phyloP scores from a whole-genome alignment of 1,140 invertebrate genomes.

The Euura saliciscinereae region DNA sequence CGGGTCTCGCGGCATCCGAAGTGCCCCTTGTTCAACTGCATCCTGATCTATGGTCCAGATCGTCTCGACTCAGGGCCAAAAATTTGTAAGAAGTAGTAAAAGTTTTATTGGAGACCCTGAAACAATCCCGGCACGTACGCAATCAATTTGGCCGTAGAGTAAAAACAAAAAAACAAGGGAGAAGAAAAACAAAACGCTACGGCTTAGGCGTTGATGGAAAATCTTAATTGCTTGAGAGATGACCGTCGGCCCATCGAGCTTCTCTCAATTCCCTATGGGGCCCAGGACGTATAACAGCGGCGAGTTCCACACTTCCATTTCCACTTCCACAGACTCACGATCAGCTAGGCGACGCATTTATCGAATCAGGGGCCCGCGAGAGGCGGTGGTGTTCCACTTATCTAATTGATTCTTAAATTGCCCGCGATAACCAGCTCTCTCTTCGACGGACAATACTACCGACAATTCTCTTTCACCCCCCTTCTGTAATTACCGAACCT shows the following conservation, averaged over 20 bases:
- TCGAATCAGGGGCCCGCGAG: not conserved
- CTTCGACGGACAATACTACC: not conserved
- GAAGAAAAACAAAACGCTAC: not conserved
- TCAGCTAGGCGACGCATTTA: not conserved
- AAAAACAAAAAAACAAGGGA: not conserved
- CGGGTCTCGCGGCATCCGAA: not conserved
- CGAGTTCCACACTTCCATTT: not conserved
- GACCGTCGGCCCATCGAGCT: not conserved
- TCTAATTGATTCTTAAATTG: constrained; percentile 2
- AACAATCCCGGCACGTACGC: too few species aligned
- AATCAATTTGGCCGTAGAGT: too few species aligned
- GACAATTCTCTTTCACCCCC: not conserved
- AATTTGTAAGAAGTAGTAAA: too few species aligned
- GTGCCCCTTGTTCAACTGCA: too few species aligned
- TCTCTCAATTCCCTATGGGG: not conserved
- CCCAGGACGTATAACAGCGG: too few species aligned
- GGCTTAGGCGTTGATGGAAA: not conserved
- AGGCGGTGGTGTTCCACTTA: not conserved
- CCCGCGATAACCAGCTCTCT: constrained; percentile 6
- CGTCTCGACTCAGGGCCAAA: too few species aligned
- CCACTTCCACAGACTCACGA: too few species aligned
- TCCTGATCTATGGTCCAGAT: too few species aligned
- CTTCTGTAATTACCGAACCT: not conserved
- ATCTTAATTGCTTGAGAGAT: not conserved
- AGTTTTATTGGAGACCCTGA: too few species aligned